These are phyloP conservation scores for Panulirus ornatus DNA, from an alignment of 1,140 invertebrate species.

Conservation along the genomic window DNA sequence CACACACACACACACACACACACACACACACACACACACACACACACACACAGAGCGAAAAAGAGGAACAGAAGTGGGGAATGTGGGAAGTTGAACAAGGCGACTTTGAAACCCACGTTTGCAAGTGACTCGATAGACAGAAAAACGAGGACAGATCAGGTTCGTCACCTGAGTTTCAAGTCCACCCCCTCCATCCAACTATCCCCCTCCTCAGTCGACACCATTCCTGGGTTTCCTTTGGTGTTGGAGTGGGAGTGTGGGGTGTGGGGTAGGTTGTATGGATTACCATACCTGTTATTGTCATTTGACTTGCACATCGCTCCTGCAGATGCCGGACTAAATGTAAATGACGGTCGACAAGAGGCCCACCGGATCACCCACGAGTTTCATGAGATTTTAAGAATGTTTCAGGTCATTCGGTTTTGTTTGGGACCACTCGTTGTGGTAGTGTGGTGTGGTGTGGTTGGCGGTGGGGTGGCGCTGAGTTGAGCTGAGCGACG, in stretches of 20 bases:
- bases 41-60: no score
- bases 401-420: background rate
- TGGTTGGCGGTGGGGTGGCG: background rate
- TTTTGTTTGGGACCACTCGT: background rate
- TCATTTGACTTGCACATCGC: conserved; percentile 24
- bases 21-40: no score
- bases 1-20: no score
- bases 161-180: background rate
- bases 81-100: conserved; percentile 29
- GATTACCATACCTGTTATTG: conserved; percentile 15
- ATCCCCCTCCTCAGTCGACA: background rate
- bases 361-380: background rate
- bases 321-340: background rate
- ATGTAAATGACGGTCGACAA: background rate
- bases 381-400: background rate
- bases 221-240: no score
- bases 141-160: background rate
- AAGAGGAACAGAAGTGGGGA: conserved; percentile 7
- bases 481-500: no score
- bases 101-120: background rate
- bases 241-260: background rate
- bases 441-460: background rate
- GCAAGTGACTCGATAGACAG: background rate
- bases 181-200: background rate
- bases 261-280: no score